Evolutionary conservation across 2,888 invertebrate species (phyloP).

Genomic region (Heliothis peltigera): DNA sequence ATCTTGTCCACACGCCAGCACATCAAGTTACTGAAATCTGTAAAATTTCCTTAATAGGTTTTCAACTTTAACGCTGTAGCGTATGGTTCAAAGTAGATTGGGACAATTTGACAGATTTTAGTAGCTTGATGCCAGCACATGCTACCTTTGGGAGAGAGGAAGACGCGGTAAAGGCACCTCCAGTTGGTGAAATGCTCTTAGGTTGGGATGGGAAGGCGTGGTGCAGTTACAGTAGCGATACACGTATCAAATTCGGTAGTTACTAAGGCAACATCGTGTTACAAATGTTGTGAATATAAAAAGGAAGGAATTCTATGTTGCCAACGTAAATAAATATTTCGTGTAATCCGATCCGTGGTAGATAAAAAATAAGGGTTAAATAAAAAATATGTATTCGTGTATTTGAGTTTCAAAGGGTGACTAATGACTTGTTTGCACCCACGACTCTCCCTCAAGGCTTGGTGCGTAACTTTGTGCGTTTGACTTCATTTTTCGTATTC

Average conservation of each 20-base stretch:
- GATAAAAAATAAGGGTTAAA: slow-evolving; percentile 9
- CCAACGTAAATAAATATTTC: slow-evolving; percentile 7
- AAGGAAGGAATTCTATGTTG: not conserved
- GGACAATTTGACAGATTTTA: too few relatives aligned
- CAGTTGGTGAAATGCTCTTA: too few relatives aligned
- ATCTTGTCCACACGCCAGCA: too few relatives aligned
- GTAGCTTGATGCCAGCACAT: too few relatives aligned
- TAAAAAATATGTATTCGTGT: slow-evolving; percentile 29
- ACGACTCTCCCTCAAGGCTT: not conserved
- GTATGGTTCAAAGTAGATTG: too few relatives aligned
- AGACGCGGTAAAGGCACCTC: too few relatives aligned
- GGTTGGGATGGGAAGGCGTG: not conserved
- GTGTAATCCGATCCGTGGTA: slow-evolving; percentile 30
- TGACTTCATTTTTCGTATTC: not conserved
- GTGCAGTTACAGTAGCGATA: not conserved
- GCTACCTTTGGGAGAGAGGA: too few relatives aligned
- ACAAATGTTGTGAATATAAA: not conserved
- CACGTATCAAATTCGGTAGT: slow-evolving; percentile 3
- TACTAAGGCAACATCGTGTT: not conserved
- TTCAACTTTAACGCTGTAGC: too few relatives aligned
- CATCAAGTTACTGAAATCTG: too few relatives aligned
- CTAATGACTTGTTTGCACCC: slow-evolving; percentile 40
- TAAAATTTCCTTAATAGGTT: too few relatives aligned
- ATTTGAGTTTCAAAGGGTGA: slow-evolving; percentile 52
- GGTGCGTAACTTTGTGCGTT: not conserved